Conservation (phyloP, 2,888 invertebrate genomes). For the Zhuqinia jingwanae region DNA sequence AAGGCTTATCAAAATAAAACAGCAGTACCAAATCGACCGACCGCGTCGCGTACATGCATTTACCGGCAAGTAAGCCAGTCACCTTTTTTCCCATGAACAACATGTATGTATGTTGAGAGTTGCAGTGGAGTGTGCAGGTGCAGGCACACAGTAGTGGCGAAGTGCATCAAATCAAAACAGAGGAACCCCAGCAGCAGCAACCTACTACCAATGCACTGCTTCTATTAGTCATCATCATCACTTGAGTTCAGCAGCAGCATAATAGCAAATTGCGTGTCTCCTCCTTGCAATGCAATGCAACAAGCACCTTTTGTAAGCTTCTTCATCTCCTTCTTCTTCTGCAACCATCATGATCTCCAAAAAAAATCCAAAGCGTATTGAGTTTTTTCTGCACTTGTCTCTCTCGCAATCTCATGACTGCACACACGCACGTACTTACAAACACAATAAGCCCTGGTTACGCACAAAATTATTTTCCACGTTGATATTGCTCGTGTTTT, state of each 20-base stretch:
- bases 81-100: constrained; percentile 31
- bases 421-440: not conserved
- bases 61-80: constrained; percentile 18
- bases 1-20: constrained; percentile 45
- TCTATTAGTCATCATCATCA: not conserved
- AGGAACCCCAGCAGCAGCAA: not conserved
- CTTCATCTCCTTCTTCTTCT: constrained; percentile 1
- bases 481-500: constrained; percentile 17
- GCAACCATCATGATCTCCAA: too few relatives aligned
- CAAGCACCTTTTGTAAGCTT: constrained; percentile 33
- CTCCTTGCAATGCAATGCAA: not conserved
- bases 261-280: not conserved
- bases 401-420: too few relatives aligned
- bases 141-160: too few relatives aligned
- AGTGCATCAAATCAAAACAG: constrained; percentile 22
- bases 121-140: too few relatives aligned
- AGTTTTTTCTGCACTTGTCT: constrained; percentile 4
- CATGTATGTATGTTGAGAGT: too few relatives aligned
- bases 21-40: constrained; percentile 12
- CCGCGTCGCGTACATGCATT: constrained; percentile 40
- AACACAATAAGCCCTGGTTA: too few relatives aligned
- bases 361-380: not conserved
- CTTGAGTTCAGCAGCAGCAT: not conserved
- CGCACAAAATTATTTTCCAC: constrained; percentile 4
- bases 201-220: not conserved